Percentiles rank a stretch among this genome's conserved stretches.
phyloP scores from a whole-genome alignment of 2,888 invertebrate species.

The Diaperis boleti region DNA sequence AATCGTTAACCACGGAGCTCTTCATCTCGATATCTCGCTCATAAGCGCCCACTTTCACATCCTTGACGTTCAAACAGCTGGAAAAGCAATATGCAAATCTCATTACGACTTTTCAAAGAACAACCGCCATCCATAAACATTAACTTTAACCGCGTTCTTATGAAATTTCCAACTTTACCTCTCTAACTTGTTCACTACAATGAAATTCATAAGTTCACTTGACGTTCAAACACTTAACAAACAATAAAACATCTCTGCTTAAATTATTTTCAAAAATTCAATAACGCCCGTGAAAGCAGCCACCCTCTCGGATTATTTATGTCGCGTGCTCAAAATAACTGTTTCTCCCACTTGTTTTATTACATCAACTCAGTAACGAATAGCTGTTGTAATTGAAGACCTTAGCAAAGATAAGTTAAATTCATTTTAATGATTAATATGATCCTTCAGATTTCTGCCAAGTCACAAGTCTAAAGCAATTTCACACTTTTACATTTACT shows the following conservation, averaged over 20 bases:
- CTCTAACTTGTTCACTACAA: background rate
- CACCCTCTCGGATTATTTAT: slow-evolving; percentile 17
- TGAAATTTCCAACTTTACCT: slow-evolving; percentile 14
- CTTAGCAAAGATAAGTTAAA: slow-evolving; percentile 28
- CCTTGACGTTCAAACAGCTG: slow-evolving; percentile 2
- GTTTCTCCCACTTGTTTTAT: slow-evolving; percentile 20
- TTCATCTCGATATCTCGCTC: slow-evolving; percentile 11
- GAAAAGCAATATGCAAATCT: slow-evolving; percentile 24
- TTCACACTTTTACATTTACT: slow-evolving; percentile 37
- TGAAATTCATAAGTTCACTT: slow-evolving; percentile 2
- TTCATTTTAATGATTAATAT: slow-evolving; percentile 38
- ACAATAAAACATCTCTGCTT: background rate
- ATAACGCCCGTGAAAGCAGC: too few relatives aligned
- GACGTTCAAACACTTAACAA: slow-evolving; percentile 7
- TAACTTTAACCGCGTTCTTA: slow-evolving; percentile 28
- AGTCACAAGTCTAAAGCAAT: slow-evolving; percentile 31
- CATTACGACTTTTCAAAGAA: slow-evolving; percentile 16
- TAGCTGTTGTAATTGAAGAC: slow-evolving; percentile 27
- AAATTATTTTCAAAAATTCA: slow-evolving; percentile 15
- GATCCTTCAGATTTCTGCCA: slow-evolving; percentile 34
- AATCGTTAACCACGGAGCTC: background rate
- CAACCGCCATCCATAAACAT: slow-evolving; percentile 26
- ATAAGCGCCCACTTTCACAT: slow-evolving; percentile 9
- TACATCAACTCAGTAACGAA: slow-evolving; percentile 7
- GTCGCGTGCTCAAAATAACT: slow-evolving; percentile 33